phyloP scores from a whole-genome alignment of 2,888 invertebrate species.

The Meliscaeva auricollis region DNA sequence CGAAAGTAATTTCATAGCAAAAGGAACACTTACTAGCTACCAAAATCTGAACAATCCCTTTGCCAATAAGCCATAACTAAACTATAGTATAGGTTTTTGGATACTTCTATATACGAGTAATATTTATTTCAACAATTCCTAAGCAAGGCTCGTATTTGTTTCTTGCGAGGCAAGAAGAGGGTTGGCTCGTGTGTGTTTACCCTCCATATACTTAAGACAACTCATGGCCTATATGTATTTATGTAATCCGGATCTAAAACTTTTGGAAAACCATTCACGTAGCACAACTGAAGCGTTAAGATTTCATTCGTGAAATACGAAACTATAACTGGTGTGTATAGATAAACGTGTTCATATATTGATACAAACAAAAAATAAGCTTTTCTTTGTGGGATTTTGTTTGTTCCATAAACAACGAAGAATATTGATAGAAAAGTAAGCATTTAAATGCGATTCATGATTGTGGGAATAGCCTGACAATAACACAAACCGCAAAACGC shows the following conservation, averaged over 20 bases:
- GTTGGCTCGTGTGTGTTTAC: conserved; percentile 35
- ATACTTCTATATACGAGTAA: conserved; percentile 36
- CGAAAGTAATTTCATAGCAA: conserved; percentile 61
- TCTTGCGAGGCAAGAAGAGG: neutral
- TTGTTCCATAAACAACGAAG: conserved; percentile 54
- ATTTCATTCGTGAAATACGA: conserved; percentile 65
- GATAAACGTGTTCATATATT: conserved; percentile 65
- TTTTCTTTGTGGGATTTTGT: conserved; percentile 65
- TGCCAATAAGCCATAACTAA: conserved; percentile 45
- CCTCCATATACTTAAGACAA: conserved; percentile 60
- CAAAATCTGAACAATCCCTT: conserved; percentile 40
- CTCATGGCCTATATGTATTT: conserved; percentile 65
- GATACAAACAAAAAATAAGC: conserved; percentile 48
- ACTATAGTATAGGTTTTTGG: conserved; percentile 22
- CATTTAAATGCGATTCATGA: conserved; percentile 66
- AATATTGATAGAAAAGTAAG: conserved; percentile 64
- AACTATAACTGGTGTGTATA: conserved; percentile 16
- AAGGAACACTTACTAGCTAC: conserved; percentile 56
- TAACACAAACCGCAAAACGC: conserved; percentile 3
- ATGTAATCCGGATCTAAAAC: conserved; percentile 55
- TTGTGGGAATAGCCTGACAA: conserved; percentile 41
- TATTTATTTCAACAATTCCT: conserved; percentile 70
- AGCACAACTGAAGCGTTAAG: conserved; percentile 67
- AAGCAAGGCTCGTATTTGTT: conserved; percentile 48
- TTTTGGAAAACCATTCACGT: conserved; percentile 70